These are phyloP conservation scores for Agapornis roseicollis DNA, from an alignment of 2,113 vertebrate genomes.

Conservation along the genomic window DNA sequence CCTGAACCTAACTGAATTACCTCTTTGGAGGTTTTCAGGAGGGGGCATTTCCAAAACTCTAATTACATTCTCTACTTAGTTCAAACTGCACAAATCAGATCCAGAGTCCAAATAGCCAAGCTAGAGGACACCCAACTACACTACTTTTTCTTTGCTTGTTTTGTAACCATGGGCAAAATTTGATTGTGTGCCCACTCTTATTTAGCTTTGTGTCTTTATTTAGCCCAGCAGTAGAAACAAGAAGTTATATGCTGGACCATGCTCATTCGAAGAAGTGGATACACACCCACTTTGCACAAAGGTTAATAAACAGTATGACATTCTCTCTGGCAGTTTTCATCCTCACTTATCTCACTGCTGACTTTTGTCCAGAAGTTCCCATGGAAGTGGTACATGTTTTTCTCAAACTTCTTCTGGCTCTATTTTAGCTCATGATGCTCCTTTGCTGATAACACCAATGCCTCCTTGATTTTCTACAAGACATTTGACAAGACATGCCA, in stretches of 20 bases:
- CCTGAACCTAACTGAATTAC: neutral
- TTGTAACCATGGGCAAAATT: neutral
- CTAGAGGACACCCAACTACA: neutral
- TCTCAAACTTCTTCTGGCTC: neutral
- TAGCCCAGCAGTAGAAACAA: neutral
- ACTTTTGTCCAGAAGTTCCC: neutral
- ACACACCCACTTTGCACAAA: neutral
- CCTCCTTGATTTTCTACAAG: neutral
- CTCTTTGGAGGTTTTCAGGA: neutral
- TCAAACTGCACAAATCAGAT: neutral
- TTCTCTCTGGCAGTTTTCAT: neutral
- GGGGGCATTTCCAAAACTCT: neutral
- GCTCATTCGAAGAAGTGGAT: neutral
- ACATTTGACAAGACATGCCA: neutral
- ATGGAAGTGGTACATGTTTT: neutral
- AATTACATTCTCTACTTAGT: neutral
- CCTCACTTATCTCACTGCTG: constrained; percentile 11
- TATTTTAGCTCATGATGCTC: neutral
- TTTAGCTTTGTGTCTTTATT: constrained; percentile 6
- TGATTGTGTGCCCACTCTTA: neutral
- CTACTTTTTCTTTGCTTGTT: neutral
- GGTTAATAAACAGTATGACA: neutral
- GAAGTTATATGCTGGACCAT: neutral
- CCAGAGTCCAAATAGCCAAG: neutral
- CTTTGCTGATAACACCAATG: neutral